phyloP scores from a whole-genome alignment of 1,140 invertebrate species.

The Drosophila melanogaster region Release_6_plus_ISO1_MT NT_033777.3:10381001-10381500 shows the following conservation, averaged over 20 bases:
- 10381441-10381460: conserved; percentile 13
- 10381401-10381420: conserved; percentile 72
- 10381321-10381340: conserved; percentile 24
- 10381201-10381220: conserved; percentile 6
- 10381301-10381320: conserved; percentile 36
- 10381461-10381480: not conserved
- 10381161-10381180: conserved; percentile 64
- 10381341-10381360: conserved; percentile 32
- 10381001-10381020: conserved; percentile 36
- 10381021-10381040: conserved; percentile 12
- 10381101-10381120: conserved; percentile 58
- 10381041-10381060: conserved; percentile 6
- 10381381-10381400: conserved; percentile 45
- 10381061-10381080: conserved; percentile 1
- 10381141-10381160: conserved; percentile 56
- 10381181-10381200: not conserved
- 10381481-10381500: not conserved
- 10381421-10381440: conserved; percentile 49
- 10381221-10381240: conserved; percentile 39
- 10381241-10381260: conserved; percentile 52
- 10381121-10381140: conserved; percentile 13
- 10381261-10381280: conserved; percentile 47
- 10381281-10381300: conserved; percentile 37
- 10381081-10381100: conserved; percentile 52
- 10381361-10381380: conserved; percentile 11